Evolutionary conservation across 2,888 invertebrate genomes (phyloP), one percentile per base, ranked within the genome.

Genomic region (Acronicta aceris): DNA sequence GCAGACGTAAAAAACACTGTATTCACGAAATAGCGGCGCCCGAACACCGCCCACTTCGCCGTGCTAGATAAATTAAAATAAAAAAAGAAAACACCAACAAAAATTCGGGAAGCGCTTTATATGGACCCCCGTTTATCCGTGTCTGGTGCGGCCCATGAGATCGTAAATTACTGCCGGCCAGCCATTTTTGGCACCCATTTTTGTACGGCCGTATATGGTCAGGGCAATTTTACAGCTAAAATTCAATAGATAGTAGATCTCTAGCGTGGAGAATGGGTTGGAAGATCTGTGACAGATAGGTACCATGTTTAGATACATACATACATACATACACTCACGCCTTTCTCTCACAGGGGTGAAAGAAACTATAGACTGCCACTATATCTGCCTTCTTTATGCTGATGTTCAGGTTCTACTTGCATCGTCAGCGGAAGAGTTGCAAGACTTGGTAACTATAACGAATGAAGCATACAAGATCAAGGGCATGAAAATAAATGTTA

Each of bases 41-140:
- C 50, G 52, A 72, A 79, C 65, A 74, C 80, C 81, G 74, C 82
- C 83, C 81, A 82, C 79, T 80, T 71, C 64, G 61, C 76, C 78
- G 74, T 73, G 79, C 83, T 83, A 84, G 82, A 89, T 88, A 89
- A 88, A 86, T 88, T 86, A 82, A 83, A 84, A 84, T 82, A 79
- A 84, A 87, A 84, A 83, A 74, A 62, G 15, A 38, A 40, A 58
- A 62, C 59, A 65, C 30, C 49, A 81, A 83, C 81, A 81, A 81
- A 74, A 87, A 86, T 82, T 86, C 79, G 76, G 78, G 81, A 73
- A 81, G 82, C 81, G 79, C 82, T 87, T 84, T 83, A 83, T 84
- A 81, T 82, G 81, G 84, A 81, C 79, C 84, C 76, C 83, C 71
- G 83, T 84, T 83, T 83, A 82, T 83, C 70, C 81, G 65, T 79